Percentiles rank a stretch among this genome's conserved stretches.
Conservation (phyloP, 1,140 invertebrate species). For the Telenomus remus region DNA sequence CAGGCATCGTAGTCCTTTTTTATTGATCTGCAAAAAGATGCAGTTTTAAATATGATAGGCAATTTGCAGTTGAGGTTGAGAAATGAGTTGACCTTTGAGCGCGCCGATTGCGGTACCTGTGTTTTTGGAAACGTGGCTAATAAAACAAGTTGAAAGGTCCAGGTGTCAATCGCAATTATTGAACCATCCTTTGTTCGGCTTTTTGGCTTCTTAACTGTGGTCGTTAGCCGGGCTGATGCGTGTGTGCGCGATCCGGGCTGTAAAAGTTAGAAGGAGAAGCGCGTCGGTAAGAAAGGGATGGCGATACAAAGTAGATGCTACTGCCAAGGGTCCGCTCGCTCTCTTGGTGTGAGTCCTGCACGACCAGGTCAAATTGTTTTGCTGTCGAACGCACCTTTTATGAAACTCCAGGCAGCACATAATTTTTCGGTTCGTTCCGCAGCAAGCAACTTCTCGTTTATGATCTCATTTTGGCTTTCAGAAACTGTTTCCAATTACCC, state of each 20-base stretch:
- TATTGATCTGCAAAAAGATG: neutral
- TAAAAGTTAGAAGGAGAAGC: conserved; percentile 44
- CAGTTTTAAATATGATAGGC: neutral
- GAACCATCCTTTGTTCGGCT: conserved; percentile 47
- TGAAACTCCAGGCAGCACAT: conserved; percentile 29
- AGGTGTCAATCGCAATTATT: conserved; percentile 55
- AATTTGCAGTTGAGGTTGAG: conserved; percentile 28
- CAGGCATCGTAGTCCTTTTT: no score
- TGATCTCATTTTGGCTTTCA: conserved; percentile 2
- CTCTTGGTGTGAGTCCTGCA: conserved; percentile 41
- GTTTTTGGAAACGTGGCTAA: conserved; percentile 28
- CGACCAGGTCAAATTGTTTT: conserved; percentile 55
- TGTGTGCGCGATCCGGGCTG: conserved; percentile 37
- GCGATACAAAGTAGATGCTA: conserved; percentile 42
- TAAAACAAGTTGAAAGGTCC: conserved; percentile 43
- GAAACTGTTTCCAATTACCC: conserved; percentile 1
- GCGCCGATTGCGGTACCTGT: conserved; percentile 20
- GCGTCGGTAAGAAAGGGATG: conserved; percentile 24
- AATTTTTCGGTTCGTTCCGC: conserved; percentile 35
- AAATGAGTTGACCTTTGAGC: conserved; percentile 29
- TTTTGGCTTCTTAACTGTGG: conserved; percentile 59
- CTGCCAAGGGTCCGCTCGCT: conserved; percentile 46
- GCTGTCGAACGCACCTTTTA: conserved; percentile 54
- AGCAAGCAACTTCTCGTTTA: conserved; percentile 5
- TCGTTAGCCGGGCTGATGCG: conserved; percentile 53